Base-by-base conservation (phyloP, 2,888 invertebrate species). In the Panzeria rudis region DNA sequence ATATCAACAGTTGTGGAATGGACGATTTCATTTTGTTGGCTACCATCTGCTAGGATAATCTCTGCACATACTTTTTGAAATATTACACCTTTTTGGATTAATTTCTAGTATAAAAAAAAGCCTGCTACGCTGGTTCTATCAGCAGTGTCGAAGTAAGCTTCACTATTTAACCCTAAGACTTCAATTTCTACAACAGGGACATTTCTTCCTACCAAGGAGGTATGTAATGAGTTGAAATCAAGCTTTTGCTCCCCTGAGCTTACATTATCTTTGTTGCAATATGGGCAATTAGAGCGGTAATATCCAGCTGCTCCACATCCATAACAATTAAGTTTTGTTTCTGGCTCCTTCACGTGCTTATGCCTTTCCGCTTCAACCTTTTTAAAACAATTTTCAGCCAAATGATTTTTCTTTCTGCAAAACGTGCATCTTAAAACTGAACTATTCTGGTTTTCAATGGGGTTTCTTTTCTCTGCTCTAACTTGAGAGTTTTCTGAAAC, bases 61-160 rank as follows among this genome's bases (percentile, higher is more conserved):
- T 86, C 64, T 5, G 80, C 86, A 23, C 20, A 75, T 1, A 83
- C 75, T 52, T 72, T 13, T 50, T 79, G 84, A 38, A 86, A 80
- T 23, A 47, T 17, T 11, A 80, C 76, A 11, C 68, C 35, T 29
- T 66, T 72, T 13, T 72, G 20, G n/a, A 61, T 17, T 13, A 86
- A 25, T 38, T 84, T 68, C 62, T 79, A 62, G 23, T 75, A 81
- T 44, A 85, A 41, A 11, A n/a, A 20, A 13, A 61, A 59, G 2
- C 87, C 83, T 66, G 85, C 84, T 32, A 87, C 50, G 32, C 84
- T 86, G n/a, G 84, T 86, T 72, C 82, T 56, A 1, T 84, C 87
- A 13, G 82, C 86, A 9, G 86, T 80, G 52, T 86, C 86, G 11
- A 87, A 62, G n/a, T 80, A 86, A 0, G 86, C 83, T 41, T 83